Base-by-base conservation (phyloP, 2,797 vertebrate genomes). In the Otus scops region DNA sequence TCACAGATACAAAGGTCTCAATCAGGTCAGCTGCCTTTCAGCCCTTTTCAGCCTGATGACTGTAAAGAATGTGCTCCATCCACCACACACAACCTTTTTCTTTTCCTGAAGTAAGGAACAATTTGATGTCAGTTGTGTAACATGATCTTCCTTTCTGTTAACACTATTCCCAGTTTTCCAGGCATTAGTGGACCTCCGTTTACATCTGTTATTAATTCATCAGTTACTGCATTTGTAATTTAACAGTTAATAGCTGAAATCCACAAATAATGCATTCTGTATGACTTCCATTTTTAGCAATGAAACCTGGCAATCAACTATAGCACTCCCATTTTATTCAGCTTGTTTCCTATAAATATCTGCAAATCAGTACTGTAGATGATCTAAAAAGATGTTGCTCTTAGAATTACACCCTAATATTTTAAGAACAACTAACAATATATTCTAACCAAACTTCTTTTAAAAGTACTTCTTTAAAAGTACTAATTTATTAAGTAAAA, bases 181-280 rank as follows among this genome's bases (percentile, higher is more conserved):
- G 60, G 27, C 28, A 38, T 5, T 36, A n/a, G 16, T 34, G 47
- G 15, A 59, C n/a, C 19, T 89, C 60, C 4, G 0, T 64, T 84
- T 69, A 73, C 36, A 61, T 59, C 23, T 34, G 27, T 24, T 80
- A 45, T 36, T 91, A 82, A 51, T 88, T 92, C 83, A 89, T 88
- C 92, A 94, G 27, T 43, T 82, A 59, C 45, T 91, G 68, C 63
- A 85, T 57, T 96, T 81, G 74, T 85, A 53, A 79, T 90, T 88
- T 59, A 73, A 75, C 56, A 45, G 79, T 75, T 85, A 71, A 57
- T 70, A 93, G 85, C 82, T 88, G 54, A 92, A 84, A 93, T 48
- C 45, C 80, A 67, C 68, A 95, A 85, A 75, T 74, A 94, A 94
- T 60, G 63, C 68, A 39, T 85, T 96, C 82, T 85, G 47, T 51